phyloP scores from a whole-genome alignment of 2,888 invertebrate species.

The Himalopsyche tibetana region DNA sequence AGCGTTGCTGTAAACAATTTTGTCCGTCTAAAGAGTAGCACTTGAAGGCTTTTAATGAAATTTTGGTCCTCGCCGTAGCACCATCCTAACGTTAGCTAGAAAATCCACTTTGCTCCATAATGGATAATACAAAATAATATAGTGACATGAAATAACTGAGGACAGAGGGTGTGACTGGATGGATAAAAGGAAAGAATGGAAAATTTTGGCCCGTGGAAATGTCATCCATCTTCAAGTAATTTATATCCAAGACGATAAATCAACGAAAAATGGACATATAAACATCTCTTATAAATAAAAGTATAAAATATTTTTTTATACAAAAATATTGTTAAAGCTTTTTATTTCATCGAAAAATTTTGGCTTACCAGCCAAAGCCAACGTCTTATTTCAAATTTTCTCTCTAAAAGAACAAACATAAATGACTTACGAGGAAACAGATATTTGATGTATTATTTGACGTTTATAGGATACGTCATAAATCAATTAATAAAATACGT shows the following conservation, averaged over 20 bases:
- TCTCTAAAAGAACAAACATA: too few species aligned
- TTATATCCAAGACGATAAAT: constrained; percentile 65
- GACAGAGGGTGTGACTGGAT: constrained; percentile 23
- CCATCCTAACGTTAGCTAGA: constrained; percentile 1
- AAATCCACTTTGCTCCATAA: constrained; percentile 30
- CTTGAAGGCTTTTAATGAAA: constrained; percentile 26
- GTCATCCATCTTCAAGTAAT: constrained; percentile 65
- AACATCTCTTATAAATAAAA: too few species aligned
- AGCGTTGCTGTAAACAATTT: constrained; percentile 16
- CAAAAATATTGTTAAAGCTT: too few species aligned
- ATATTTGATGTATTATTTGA: too few species aligned
- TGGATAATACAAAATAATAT: constrained; percentile 21
- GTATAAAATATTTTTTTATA: too few species aligned
- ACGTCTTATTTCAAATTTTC: too few species aligned
- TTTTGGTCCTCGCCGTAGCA: constrained; percentile 2
- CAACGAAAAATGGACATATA: constrained; percentile 52
- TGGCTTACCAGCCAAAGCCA: too few species aligned
- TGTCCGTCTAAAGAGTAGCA: constrained; percentile 6
- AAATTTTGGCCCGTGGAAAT: constrained; percentile 52
- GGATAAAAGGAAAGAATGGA: constrained; percentile 45
- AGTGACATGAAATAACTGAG: constrained; percentile 26
- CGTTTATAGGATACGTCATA: too few species aligned
- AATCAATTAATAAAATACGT: too few species aligned
- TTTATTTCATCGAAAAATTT: too few species aligned
- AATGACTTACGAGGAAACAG: too few species aligned